Evolutionary conservation across 2,113 vertebrate genomes (phyloP).

Genomic region (Arenaria interpres): DNA sequence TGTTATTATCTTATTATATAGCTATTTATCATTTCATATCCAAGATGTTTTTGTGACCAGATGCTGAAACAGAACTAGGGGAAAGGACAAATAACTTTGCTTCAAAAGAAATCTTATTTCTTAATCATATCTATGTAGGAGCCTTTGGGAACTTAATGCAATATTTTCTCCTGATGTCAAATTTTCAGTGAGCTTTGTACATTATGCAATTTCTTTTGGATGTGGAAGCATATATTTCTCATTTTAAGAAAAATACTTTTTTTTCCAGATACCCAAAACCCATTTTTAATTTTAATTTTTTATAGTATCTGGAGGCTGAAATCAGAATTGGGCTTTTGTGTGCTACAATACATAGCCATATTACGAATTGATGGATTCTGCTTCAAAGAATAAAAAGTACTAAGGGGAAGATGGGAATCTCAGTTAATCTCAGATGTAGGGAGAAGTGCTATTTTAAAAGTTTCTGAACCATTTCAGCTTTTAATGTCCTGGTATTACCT

Average conservation of each 20-base stretch:
- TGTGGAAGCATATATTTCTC: background rate
- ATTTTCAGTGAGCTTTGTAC: background rate
- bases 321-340: background rate
- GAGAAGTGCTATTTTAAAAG: background rate
- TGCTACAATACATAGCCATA: background rate
- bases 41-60: background rate
- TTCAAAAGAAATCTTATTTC: background rate
- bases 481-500: background rate
- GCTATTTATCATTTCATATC: background rate
- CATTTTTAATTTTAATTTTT: background rate
- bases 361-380: background rate
- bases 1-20: background rate
- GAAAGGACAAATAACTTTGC: background rate
- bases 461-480: slow-evolving; percentile 27
- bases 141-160: background rate
- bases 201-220: background rate
- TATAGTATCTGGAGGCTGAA: background rate
- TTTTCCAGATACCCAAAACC: background rate
- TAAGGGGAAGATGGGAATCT: background rate
- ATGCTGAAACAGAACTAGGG: background rate
- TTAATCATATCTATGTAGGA: background rate
- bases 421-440: background rate
- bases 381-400: background rate
- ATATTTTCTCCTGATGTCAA: background rate
- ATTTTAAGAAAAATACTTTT: background rate